A percentile compares a stretch with the other conserved stretches of the same genome.
Evolutionary conservation across 2,888 invertebrate genomes (phyloP).

Genomic region (Coelopa pilipes): DNA sequence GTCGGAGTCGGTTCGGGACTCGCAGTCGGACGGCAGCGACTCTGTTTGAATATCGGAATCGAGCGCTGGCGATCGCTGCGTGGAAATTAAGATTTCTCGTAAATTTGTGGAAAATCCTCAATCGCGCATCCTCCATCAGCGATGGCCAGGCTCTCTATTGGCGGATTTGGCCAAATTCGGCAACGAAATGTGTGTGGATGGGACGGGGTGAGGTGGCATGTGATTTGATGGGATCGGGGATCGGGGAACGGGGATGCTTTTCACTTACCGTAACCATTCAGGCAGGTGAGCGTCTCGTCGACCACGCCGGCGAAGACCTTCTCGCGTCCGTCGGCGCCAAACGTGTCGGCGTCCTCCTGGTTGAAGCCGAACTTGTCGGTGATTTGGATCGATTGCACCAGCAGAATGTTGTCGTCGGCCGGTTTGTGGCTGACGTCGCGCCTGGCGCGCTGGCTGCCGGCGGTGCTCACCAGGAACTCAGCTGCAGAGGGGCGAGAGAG

Average conservation of each 20-base stretch:
- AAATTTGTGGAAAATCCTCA: neutral
- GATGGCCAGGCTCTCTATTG: too few relatives aligned
- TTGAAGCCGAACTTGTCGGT: constrained; percentile 93
- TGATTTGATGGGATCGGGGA: too few relatives aligned
- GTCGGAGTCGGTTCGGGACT: too few relatives aligned
- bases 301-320: constrained; percentile 78
- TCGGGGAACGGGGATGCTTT: neutral
- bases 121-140: too few relatives aligned
- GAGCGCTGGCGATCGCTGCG: neutral
- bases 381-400: constrained; percentile 92
- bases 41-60: neutral
- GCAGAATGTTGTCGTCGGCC: constrained; percentile 82
- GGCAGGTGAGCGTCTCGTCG: constrained; percentile 67
- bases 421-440: constrained; percentile 66
- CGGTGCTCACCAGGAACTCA: constrained; percentile 57
- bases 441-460: constrained; percentile 50
- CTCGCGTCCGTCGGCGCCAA: constrained; percentile 71
- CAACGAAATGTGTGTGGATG: too few relatives aligned
- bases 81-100: neutral
- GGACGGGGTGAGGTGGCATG: neutral
- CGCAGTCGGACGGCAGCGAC: neutral
- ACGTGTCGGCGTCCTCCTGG: constrained; percentile 69
- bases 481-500: constrained; percentile 46
- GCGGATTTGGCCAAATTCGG: too few relatives aligned
- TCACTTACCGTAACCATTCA: constrained; percentile 67